Evolutionary conservation across 2,113 vertebrate genomes (phyloP), one percentile per base, ranked within the genome.

Genomic region (Caranx melampygus): DNA sequence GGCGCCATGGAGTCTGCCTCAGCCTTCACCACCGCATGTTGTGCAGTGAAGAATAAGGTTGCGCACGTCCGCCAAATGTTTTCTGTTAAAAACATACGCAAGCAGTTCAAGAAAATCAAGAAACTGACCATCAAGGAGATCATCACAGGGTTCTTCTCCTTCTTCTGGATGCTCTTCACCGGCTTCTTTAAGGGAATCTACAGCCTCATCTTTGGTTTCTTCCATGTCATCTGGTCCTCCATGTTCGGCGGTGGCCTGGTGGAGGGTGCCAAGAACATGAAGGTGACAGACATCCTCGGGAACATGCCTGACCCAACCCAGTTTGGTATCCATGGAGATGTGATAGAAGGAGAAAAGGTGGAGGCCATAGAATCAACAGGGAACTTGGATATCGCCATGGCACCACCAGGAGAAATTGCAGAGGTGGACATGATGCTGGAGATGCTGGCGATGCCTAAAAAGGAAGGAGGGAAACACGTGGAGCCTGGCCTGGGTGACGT

Each of bases 251-350:
- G 97, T 5, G 98, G 98, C 60, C 91, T 99, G 12, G 97, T 99
- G 3, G 98, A 99, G 93, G 98, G 97, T 42, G 98, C 98, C 84
- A 99, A 99, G 94, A 99, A 98, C 85, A 99, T 99, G 13, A 97
- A 98, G 93, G 98, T 99, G 86, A 99, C 97, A 0, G 98, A 99
- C 94, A 97, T 99, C 89, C 92, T 99, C 42, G 98, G 97, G 12
- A 98, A 98, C 91, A 99, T 99, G 98, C 98, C 98, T 13, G 97
- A 99, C 90, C 98, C 98, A 0, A 99, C 97, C 8, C 98, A 99
- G 65, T 99, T 98, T 87, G 97, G 98, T 75, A 98, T 99, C 86
- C 98, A 99, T 1, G 96, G 97, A 3, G 98, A 99, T 61, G 90
- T 92, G 20, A 14, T 94, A 16, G 98, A 98, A 78, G 91, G 89